Evolutionary conservation across 1,140 invertebrate species (phyloP), one percentile per base, ranked within the genome.

Genomic region (Acromyrmex echinatior): DNA sequence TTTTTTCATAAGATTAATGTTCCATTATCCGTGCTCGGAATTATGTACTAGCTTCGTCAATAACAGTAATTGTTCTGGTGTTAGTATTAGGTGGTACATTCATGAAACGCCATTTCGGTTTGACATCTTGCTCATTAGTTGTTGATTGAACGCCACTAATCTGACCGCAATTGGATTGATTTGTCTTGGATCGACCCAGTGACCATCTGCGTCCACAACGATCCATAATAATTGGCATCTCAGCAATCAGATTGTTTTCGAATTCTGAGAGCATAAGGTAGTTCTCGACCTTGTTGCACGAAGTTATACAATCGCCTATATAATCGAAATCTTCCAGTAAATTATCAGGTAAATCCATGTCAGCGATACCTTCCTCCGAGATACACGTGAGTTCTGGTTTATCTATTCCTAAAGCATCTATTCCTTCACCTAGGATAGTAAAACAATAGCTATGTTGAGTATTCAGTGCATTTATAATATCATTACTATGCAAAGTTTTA

Each of bases 261-360:
- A 98, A 98, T 94, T 98, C 98, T 86, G 97, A 98, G 56, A 98
- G 96, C 97, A 98, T 98, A 86, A 98, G 95, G 93, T 98, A 98
- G 94, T 98, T 98, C 94, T 98, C 98, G 45, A 98, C 97, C 96
- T 98, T 98, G 95, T 98, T 98, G 94, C 98, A 98, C 39, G 98
- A 98, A 70, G 98, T 98, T 93, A 98, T 98, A 94, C 97, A 98
- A 91, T 98, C 98, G 31, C 97, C 97, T 78, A 97, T 97, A 88
- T 97, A 98, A 90, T 98, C 97, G 60, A 98, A 95, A 90, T 98
- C 97, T 87, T 98, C 97, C 4, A 98, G 95, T 49, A 98, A 94
- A 95, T 98, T 98, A 91, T 98, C 97, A 0, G 97, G 97, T 78
- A 98, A 96, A 95, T 98, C 97, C 96, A 98, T 97, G 92, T 98